A percentile compares a stretch with the other conserved stretches of the same genome.
phyloP scores from a whole-genome alignment of 2,113 vertebrate species.

The Pomatorhinus ruficollis region DNA sequence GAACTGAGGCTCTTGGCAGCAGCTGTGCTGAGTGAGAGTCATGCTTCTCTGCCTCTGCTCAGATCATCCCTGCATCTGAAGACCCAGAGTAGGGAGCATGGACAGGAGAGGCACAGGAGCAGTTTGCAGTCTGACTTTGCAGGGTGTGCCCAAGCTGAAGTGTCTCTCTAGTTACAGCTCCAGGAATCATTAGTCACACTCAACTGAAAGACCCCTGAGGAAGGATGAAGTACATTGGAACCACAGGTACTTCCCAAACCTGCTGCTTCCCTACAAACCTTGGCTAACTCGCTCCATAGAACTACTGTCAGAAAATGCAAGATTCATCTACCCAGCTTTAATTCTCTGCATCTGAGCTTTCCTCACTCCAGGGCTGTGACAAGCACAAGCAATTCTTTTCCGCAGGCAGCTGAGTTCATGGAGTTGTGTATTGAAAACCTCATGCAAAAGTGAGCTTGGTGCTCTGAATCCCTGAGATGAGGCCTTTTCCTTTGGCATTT shows the following conservation, averaged over 20 bases:
- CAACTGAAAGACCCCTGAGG: not conserved
- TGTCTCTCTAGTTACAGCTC: not conserved
- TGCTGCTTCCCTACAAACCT: not conserved
- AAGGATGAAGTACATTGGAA: not conserved
- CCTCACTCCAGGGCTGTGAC: not conserved
- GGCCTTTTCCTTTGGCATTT: not conserved
- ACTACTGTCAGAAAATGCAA: not conserved
- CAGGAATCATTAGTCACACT: not conserved
- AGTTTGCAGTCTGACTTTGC: not conserved
- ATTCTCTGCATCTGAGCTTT: not conserved
- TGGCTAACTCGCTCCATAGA: not conserved
- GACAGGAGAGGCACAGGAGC: not conserved
- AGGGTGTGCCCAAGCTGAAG: not conserved
- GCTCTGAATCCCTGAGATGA: not conserved
- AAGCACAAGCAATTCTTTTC: not conserved
- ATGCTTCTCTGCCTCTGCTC: not conserved
- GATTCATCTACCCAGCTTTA: not conserved
- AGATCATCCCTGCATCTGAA: not conserved
- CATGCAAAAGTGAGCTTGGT: not conserved
- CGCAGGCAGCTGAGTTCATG: not conserved
- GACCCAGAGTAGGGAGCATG: fast-evolving
- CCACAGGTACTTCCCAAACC: not conserved
- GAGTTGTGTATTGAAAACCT: not conserved
- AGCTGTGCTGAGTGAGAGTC: not conserved
- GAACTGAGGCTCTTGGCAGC: not conserved